These are phyloP conservation scores for Drosophila subquinaria DNA, from an alignment of 2,888 invertebrate genomes.

Conservation along the genomic window DNA sequence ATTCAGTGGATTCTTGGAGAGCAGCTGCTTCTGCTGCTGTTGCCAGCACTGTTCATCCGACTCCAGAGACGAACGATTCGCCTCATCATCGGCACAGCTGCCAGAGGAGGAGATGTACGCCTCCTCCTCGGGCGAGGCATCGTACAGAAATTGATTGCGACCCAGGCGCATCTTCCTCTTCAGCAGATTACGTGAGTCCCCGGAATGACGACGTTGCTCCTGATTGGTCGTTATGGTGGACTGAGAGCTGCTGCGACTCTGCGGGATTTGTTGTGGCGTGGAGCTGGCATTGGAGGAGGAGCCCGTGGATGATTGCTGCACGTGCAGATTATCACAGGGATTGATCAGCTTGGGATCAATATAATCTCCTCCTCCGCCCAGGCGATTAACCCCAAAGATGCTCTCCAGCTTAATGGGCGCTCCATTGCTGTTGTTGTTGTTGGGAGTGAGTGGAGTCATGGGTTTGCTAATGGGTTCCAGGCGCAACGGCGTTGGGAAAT, in stretches of 20 bases:
- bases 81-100: conserved; percentile 82
- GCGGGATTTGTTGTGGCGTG: conserved; percentile 59
- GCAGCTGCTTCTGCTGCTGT: conserved; percentile 64
- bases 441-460: conserved; percentile 16
- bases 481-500: conserved; percentile 56
- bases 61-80: conserved; percentile 79
- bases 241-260: conserved; percentile 69
- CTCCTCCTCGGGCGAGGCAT: conserved; percentile 84
- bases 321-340: conserved; percentile 90
- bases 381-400: conserved; percentile 51
- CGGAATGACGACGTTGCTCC: conserved; percentile 75
- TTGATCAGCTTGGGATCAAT: conserved; percentile 89
- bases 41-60: conserved; percentile 75
- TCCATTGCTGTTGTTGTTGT: conserved; percentile 4
- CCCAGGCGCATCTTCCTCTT: conserved; percentile 85
- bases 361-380: conserved; percentile 77
- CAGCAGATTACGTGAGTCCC: conserved; percentile 79
- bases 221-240: conserved; percentile 63
- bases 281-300: conserved; percentile 74
- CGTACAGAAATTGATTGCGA: conserved; percentile 85
- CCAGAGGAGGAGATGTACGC: conserved; percentile 68
- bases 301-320: conserved; percentile 75
- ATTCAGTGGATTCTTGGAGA: conserved; percentile 82
- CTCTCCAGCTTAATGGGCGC: conserved; percentile 70
- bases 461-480: conserved; percentile 62